phyloP scores from a whole-genome alignment of 2,113 vertebrate genomes.

The Ameiurus melas region DNA sequence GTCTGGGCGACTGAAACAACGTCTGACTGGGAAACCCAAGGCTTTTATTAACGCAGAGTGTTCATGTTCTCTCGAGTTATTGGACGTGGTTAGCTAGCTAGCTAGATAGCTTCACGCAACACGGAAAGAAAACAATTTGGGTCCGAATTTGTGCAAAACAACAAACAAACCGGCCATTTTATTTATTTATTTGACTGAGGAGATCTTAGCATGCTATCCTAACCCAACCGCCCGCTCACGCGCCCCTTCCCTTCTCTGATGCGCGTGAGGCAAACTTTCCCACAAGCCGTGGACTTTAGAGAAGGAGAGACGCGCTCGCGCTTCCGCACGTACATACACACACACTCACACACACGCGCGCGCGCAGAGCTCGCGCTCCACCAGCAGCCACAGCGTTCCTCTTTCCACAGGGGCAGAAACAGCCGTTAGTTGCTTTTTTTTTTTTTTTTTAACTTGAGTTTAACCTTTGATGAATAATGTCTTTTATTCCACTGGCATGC shows the following conservation, averaged over 20 bases:
- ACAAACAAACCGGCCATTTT: neutral
- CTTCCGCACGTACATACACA: neutral
- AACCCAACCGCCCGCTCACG: neutral
- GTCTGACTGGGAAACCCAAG: neutral
- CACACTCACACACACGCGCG: neutral
- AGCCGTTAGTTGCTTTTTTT: neutral
- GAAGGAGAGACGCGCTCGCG: slow-evolving; percentile 8
- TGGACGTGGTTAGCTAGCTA: neutral
- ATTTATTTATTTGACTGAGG: neutral
- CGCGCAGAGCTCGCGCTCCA: neutral
- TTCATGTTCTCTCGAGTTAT: neutral
- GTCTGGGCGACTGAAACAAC: neutral
- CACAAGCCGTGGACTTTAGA: neutral
- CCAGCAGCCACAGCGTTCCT: neutral
- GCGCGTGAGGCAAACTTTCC: slow-evolving; percentile 10
- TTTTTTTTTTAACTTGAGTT: too few species aligned
- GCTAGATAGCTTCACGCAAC: neutral
- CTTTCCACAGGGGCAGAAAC: neutral
- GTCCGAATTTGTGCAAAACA: neutral
- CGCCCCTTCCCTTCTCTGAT: neutral
- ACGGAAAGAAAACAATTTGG: neutral
- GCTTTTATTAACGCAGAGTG: neutral
- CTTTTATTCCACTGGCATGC: neutral
- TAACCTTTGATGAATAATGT: neutral
- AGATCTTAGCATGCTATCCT: neutral